A percentile compares a stretch with the other conserved stretches of the same genome.
These are phyloP conservation scores for Caenorhabditis virilis DNA, from an alignment of 2,888 invertebrate genomes.

Conservation along the genomic window DNA sequence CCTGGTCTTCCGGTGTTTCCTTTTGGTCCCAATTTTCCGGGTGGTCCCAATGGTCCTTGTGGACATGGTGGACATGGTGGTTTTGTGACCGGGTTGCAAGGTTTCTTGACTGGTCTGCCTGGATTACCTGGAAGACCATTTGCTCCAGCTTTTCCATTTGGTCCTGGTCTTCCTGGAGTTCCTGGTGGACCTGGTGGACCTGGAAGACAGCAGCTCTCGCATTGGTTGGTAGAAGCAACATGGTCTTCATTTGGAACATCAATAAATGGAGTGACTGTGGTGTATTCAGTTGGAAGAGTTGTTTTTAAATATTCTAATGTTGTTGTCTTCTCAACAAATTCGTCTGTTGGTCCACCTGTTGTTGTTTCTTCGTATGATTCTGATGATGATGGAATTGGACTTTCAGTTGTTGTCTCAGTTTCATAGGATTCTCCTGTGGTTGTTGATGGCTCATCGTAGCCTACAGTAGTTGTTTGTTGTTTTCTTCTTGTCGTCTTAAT, in stretches of 20 bases:
- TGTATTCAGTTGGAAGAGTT: constrained; percentile 5
- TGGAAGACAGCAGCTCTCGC: constrained; percentile 32
- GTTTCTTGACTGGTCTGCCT: constrained; percentile 21
- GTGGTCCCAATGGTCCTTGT: constrained; percentile 28
- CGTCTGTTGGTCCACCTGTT: not conserved
- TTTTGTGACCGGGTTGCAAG: constrained; percentile 21
- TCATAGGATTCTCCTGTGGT: not conserved
- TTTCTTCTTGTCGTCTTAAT: too few relatives aligned
- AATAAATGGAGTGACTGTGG: constrained; percentile 2
- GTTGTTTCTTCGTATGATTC: not conserved
- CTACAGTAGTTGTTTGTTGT: too few relatives aligned
- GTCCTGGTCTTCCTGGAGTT: constrained; percentile 31
- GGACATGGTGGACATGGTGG: constrained; percentile 35
- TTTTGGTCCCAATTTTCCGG: constrained; percentile 30
- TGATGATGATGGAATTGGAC: not conserved
- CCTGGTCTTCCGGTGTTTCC: constrained; percentile 38
- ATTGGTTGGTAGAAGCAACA: constrained; percentile 3
- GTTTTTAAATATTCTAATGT: constrained; percentile 4
- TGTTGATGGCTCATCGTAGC: too few relatives aligned
- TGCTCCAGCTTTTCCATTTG: constrained; percentile 32
- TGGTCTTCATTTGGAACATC: not conserved
- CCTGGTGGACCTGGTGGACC: constrained; percentile 31
- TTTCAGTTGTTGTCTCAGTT: not conserved
- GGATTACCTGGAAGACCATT: constrained; percentile 41
- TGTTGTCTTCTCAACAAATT: not conserved